These are phyloP conservation scores for Ctenicera cuprea DNA, from an alignment of 2,888 invertebrate genomes.

Conservation along the genomic window DNA sequence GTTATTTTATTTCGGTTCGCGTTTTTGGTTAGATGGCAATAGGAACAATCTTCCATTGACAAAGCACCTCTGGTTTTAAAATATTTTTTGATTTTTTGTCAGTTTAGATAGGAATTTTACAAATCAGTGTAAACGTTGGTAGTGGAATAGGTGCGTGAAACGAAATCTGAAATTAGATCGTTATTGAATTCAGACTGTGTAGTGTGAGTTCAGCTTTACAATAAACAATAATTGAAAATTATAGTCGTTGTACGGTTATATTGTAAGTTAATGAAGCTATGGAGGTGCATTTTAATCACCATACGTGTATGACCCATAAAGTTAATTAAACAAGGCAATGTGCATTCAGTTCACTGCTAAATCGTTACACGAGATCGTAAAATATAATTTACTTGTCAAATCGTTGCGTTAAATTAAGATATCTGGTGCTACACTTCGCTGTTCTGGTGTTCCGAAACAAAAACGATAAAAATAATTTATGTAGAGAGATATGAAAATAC, in stretches of 20 bases:
- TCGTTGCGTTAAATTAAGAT: conserved; percentile 25
- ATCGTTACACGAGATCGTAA: conserved; percentile 27
- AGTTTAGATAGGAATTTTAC: too few species aligned
- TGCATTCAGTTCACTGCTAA: conserved; percentile 22
- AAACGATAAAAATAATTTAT: conserved; percentile 30
- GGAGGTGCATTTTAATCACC: conserved; percentile 35
- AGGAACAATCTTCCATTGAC: too few species aligned
- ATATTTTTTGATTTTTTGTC: too few species aligned
- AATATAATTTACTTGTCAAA: conserved; percentile 36
- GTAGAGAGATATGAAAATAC: conserved; percentile 25
- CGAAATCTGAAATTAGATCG: too few species aligned
- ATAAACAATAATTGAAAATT: conserved; percentile 17
- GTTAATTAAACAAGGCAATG: conserved; percentile 31
- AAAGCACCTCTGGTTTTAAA: too few species aligned
- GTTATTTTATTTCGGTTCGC: too few species aligned
- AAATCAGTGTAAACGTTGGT: too few species aligned
- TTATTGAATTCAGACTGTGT: too few species aligned
- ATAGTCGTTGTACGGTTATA: neutral
- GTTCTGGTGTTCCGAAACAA: conserved; percentile 6
- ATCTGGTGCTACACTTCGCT: conserved; percentile 7
- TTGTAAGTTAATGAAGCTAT: conserved; percentile 24
- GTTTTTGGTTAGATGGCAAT: too few species aligned
- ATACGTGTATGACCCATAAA: conserved; percentile 31
- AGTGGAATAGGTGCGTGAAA: too few species aligned
- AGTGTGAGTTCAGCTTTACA: neutral